phyloP scores from a whole-genome alignment of 53 echinoderm and acorn worm species.

The Luidia sarsii region DNA sequence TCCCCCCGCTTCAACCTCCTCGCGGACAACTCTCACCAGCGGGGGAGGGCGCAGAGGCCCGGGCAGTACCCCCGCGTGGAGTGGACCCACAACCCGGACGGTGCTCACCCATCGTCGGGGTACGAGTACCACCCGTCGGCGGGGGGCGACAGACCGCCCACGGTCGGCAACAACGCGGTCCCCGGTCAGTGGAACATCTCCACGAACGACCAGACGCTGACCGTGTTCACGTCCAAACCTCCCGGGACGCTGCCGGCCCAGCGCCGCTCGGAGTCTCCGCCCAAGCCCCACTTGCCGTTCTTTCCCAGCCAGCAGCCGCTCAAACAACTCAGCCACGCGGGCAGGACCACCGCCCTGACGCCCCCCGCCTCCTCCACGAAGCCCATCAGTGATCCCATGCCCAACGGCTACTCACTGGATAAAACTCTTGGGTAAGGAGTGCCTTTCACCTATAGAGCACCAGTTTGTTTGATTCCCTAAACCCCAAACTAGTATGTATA shows the following conservation, averaged over 20 bases:
- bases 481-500: too few species aligned
- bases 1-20: conserved; percentile 22
- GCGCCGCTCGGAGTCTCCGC: conserved; percentile 2
- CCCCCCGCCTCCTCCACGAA: conserved; percentile 15
- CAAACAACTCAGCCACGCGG: conserved; percentile 1
- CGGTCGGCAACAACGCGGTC: too few species aligned
- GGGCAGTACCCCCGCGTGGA: conserved; percentile 2
- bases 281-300: conserved; percentile 39
- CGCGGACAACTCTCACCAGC: neutral
- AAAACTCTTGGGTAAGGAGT: conserved; percentile 50
- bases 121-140: too few species aligned
- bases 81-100: neutral
- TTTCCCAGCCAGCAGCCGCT: conserved; percentile 33
- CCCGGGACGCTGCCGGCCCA: neutral
- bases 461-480: too few species aligned
- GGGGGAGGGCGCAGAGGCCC: neutral
- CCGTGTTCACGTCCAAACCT: conserved; percentile 37
- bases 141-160: too few species aligned
- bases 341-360: neutral
- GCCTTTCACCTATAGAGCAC: too few species aligned
- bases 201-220: conserved; percentile 28
- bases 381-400: conserved; percentile 12
- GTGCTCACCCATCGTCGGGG: neutral
- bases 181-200: conserved; percentile 13
- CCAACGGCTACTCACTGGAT: conserved; percentile 50